These are phyloP conservation scores for Stercorarius parasiticus DNA, from an alignment of 2,113 vertebrate genomes.

Conservation along the genomic window DNA sequence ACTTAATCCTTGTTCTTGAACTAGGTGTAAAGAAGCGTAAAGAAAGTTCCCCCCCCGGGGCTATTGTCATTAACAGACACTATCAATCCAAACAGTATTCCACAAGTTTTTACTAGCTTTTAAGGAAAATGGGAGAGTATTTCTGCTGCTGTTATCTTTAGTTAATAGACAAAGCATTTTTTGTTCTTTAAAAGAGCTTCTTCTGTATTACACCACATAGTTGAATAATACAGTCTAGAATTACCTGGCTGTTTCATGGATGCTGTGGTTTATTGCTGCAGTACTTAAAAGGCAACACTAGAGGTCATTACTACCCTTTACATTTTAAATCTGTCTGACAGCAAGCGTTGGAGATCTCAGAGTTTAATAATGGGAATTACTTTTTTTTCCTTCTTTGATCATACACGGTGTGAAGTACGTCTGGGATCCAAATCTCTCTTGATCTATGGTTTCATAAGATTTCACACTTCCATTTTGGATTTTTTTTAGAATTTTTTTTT, in stretches of 20 bases:
- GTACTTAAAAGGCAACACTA: not conserved
- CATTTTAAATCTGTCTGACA: not conserved
- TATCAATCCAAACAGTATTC: not conserved
- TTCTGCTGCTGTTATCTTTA: not conserved
- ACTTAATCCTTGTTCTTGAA: not conserved
- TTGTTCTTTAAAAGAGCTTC: not conserved
- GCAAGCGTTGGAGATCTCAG: not conserved
- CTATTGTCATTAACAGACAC: not conserved
- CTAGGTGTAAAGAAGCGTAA: not conserved
- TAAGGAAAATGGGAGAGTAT: not conserved
- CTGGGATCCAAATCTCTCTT: not conserved
- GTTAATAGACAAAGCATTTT: not conserved
- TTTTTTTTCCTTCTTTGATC: not conserved
- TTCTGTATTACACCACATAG: not conserved
- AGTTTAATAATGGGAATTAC: not conserved
- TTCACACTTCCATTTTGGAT: not conserved
- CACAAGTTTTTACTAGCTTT: not conserved
- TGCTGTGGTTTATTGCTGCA: not conserved
- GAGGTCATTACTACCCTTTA: constrained; percentile 30
- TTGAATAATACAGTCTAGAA: not conserved
- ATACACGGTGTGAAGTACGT: fast-evolving
- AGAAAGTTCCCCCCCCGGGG: fast-evolving
- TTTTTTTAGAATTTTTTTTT: not conserved
- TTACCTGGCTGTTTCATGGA: not conserved
- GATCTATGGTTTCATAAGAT: not conserved